These are phyloP conservation scores for Alectura lathami DNA, from an alignment of 2,113 vertebrate genomes.

Conservation along the genomic window DNA sequence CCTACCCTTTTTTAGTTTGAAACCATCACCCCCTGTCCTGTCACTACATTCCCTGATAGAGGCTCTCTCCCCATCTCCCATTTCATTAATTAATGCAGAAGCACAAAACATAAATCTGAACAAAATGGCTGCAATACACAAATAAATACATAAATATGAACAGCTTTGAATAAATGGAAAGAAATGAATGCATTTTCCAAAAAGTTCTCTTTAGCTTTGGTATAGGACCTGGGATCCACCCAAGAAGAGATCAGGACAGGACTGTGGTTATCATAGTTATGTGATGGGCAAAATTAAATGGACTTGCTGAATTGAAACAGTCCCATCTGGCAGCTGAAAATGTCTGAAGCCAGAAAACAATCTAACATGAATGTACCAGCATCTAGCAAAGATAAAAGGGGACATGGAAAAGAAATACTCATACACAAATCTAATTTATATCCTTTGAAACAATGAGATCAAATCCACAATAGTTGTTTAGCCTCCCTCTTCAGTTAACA, in stretches of 20 bases:
- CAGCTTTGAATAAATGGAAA: not conserved
- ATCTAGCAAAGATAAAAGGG: not conserved
- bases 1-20: not conserved
- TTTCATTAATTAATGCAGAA: not conserved
- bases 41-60: not conserved
- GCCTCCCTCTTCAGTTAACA: not conserved
- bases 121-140: not conserved
- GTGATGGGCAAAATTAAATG: not conserved
- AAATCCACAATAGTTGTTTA: not conserved
- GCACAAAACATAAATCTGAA: not conserved
- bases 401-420: not conserved
- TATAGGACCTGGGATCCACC: rapidly evolving
- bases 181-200: not conserved
- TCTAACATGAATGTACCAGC: not conserved
- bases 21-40: not conserved
- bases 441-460: not conserved
- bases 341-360: not conserved
- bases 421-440: not conserved
- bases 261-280: not conserved
- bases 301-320: not conserved
- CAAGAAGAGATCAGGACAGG: not conserved
- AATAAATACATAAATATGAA: not conserved
- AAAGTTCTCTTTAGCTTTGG: not conserved
- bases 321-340: not conserved
- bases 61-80: not conserved